phyloP scores from a whole-genome alignment of 2,113 vertebrate genomes.

The Cyrtonyx montezumae region DNA sequence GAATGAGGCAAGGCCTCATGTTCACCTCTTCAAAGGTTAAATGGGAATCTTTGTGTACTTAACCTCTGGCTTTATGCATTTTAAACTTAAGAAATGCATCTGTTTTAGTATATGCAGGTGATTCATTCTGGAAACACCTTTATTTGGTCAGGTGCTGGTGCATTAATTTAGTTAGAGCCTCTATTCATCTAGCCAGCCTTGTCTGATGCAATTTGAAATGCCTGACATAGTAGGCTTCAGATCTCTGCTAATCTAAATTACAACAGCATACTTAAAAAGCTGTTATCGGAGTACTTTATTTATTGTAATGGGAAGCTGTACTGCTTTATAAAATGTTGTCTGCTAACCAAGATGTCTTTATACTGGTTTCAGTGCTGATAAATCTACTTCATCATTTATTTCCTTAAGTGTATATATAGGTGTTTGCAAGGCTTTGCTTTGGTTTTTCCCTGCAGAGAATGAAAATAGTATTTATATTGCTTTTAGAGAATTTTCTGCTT shows the following conservation, averaged over 20 bases:
- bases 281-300: conserved; percentile 10
- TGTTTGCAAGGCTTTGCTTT: neutral
- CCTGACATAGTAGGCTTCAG: conserved; percentile 3
- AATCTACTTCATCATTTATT: conserved; percentile 21
- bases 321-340: neutral
- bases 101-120: conserved; percentile 47
- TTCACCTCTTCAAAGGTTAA: neutral
- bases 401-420: conserved; percentile 33
- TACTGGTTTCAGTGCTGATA: conserved; percentile 17
- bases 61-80: conserved; percentile 22
- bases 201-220: conserved; percentile 1
- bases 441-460: neutral
- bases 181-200: conserved; percentile 41
- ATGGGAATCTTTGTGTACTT: neutral
- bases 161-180: conserved; percentile 52
- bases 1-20: neutral
- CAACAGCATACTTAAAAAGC: neutral
- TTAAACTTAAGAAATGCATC: conserved; percentile 43
- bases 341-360: conserved; percentile 30
- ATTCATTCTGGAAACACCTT: conserved; percentile 57
- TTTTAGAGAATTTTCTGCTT: neutral
- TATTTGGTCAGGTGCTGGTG: conserved; percentile 73
- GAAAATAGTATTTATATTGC: neutral
- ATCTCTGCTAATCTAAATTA: conserved; percentile 33
- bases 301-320: conserved; percentile 17